Evolutionary conservation across 2,113 vertebrate genomes (phyloP).

Genomic region (Clarias batrachus): DNA sequence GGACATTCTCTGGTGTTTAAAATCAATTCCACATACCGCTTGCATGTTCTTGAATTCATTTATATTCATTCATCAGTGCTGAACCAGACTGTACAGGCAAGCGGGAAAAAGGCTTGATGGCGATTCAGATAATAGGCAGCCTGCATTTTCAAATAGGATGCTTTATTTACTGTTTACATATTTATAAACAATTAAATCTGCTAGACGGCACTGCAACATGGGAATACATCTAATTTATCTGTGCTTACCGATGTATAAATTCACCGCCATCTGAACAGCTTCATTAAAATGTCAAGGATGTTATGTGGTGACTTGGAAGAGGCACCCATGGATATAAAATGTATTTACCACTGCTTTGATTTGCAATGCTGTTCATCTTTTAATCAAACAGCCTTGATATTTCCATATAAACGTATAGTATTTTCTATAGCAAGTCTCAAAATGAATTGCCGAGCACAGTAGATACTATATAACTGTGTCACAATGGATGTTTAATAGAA

Average conservation of each 20-base stretch:
- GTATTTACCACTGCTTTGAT: slow-evolving; percentile 20
- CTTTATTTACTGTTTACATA: slow-evolving; percentile 50
- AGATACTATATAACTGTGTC: background rate
- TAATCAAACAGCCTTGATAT: background rate
- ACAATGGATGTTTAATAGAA: slow-evolving; percentile 5
- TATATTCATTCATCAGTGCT: slow-evolving; percentile 25
- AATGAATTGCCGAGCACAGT: background rate
- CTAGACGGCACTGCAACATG: slow-evolving; percentile 38
- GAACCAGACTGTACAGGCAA: background rate
- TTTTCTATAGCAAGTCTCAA: slow-evolving; percentile 6
- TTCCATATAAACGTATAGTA: slow-evolving; percentile 9
- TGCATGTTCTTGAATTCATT: background rate
- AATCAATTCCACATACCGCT: slow-evolving; percentile 13
- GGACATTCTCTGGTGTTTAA: slow-evolving; percentile 23
- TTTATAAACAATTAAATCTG: slow-evolving; percentile 51
- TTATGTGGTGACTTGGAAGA: slow-evolving; percentile 42
- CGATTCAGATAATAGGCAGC: slow-evolving; percentile 40
- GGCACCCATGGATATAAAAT: slow-evolving; percentile 22
- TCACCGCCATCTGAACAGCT: slow-evolving; percentile 45
- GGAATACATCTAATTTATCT: slow-evolving; percentile 44
- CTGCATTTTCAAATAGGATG: slow-evolving; percentile 40
- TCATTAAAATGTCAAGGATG: slow-evolving; percentile 54
- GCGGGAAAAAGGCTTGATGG: slow-evolving; percentile 10
- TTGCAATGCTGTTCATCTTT: slow-evolving; percentile 34
- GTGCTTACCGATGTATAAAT: slow-evolving; percentile 50